Evolutionary conservation across 2,113 vertebrate genomes (phyloP).

Genomic region (Origma solitaria): DNA sequence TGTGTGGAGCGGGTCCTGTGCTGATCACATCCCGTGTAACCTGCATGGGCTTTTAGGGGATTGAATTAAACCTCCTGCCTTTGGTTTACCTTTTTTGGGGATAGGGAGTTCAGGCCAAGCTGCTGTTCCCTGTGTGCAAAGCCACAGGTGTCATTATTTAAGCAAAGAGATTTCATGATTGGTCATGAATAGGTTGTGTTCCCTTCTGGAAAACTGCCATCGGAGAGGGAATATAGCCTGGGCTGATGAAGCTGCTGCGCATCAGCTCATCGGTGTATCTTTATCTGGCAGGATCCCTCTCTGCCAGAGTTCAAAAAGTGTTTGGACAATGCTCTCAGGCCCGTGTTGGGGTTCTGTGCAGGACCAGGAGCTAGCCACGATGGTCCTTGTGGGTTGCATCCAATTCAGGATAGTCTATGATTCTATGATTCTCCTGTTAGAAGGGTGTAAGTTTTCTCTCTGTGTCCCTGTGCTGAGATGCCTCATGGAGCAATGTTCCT

Average conservation of each 20-base stretch:
- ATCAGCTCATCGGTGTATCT: neutral
- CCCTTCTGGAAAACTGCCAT: neutral
- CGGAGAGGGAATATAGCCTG: accelerated
- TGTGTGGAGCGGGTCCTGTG: neutral
- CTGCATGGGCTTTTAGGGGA: neutral
- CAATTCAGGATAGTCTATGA: neutral
- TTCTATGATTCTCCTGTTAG: neutral
- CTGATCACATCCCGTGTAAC: neutral
- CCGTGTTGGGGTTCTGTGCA: neutral
- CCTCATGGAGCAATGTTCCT: neutral
- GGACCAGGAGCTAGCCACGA: neutral
- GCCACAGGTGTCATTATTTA: neutral
- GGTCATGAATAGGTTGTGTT: neutral
- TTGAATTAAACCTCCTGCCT: neutral
- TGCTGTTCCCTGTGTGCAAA: neutral
- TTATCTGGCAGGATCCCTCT: neutral
- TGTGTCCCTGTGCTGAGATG: neutral
- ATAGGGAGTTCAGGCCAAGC: neutral
- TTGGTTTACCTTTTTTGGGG: neutral
- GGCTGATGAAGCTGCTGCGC: neutral
- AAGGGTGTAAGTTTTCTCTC: neutral
- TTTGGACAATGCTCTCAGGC: neutral
- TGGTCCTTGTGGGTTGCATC: neutral
- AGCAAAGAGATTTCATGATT: neutral
- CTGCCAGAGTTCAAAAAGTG: too few species aligned